These are phyloP conservation scores for Crossocerus cetratus DNA, from an alignment of 2,888 invertebrate species.

Conservation along the genomic window DNA sequence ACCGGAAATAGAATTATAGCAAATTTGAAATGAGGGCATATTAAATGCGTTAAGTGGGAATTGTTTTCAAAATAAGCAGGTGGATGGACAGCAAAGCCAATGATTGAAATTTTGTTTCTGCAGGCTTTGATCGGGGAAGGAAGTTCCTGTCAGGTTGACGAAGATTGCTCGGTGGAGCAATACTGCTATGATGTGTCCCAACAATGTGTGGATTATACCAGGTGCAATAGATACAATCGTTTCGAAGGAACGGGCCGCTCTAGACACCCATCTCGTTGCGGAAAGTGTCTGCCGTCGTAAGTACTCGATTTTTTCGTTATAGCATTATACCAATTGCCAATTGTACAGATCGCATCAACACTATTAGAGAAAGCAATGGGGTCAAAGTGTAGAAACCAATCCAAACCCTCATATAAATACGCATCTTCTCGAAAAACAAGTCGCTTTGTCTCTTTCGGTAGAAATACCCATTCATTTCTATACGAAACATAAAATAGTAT, in stretches of 20 bases:
- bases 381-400: no score
- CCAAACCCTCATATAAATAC: neutral
- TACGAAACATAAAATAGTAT: no score
- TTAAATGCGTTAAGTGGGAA: no score
- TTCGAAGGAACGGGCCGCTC: slow-evolving; percentile 44
- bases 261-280: slow-evolving; percentile 57
- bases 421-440: neutral
- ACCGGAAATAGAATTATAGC: no score
- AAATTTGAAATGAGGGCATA: no score
- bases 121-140: slow-evolving; percentile 45
- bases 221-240: slow-evolving; percentile 52
- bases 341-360: neutral
- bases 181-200: slow-evolving; percentile 58
- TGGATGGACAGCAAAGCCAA: no score
- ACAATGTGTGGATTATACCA: slow-evolving; percentile 55
- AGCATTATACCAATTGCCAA: neutral
- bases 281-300: slow-evolving; percentile 56
- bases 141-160: slow-evolving; percentile 47
- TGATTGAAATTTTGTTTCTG: neutral
- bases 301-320: slow-evolving; percentile 5
- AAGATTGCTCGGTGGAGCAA: slow-evolving; percentile 50
- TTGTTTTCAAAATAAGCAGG: no score
- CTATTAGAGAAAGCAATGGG: no score
- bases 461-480: no score
- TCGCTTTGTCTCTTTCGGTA: no score